Evolutionary conservation across 2,888 invertebrate species (phyloP), one percentile per base, ranked within the genome.

Genomic region (Philereme vetulata): DNA sequence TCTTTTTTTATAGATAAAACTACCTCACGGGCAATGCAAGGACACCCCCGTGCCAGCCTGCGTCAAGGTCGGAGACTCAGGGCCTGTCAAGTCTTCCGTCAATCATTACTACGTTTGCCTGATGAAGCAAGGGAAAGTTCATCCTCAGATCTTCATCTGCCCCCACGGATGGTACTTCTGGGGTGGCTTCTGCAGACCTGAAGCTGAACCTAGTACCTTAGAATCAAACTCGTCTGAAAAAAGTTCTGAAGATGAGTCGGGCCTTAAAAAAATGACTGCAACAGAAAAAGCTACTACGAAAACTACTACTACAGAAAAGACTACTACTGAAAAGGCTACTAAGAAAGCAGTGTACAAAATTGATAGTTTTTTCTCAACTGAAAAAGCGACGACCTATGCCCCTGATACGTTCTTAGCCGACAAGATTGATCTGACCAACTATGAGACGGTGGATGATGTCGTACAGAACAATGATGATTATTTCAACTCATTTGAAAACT

Each of bases 81-180:
- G 84, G 0, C 82, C 77, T 0, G 60, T 91, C 3, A 65, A 73
- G 0, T 44, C 66, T 32, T 89, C 90, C 57, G 75, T 81, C 5
- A 89, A 90, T 65, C 86, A 91, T 68, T 92, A 92, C 72, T 91
- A 85, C 73, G 85, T 91, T 0, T 92, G 92, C 45, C 75, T 90
- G 3, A 72, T 72, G 21, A 87, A 80, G 46, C 65, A 77, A 0
- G 78, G 80, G 0, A 43, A 34, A 0, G 53, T 89, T 0, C 79
- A 83, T 33, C 89, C 92, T 4, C 91, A 91, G 70, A 67, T 92
- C 21, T 90, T 92, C 72, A 81, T 91, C 46, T 92, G 92, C 47
- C 92, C 92, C 0, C 84, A 90, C 55, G 92, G 92, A 5, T 90
- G 88, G 88, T 80, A 74, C 65, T 91, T 88, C 72, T 82, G 80